Conservation (phyloP, 2,888 invertebrate species). For the Bembecia ichneumoniformis region DNA sequence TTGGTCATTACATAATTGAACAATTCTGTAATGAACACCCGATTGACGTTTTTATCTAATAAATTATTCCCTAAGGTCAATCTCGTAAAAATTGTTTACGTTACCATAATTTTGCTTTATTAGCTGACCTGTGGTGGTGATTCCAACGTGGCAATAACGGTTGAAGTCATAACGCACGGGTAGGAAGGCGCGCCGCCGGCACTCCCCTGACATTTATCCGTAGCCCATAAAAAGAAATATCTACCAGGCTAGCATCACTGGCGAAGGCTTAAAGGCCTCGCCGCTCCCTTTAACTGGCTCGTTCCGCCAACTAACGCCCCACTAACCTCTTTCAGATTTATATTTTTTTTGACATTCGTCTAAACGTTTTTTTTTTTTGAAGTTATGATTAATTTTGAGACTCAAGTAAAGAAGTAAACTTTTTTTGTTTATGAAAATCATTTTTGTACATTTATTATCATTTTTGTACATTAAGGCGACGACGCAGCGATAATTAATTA, state of each 20-base stretch:
- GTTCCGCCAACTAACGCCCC: conserved; percentile 36
- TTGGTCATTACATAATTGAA: too few relatives aligned
- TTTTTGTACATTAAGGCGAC: too few relatives aligned
- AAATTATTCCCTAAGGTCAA: neutral
- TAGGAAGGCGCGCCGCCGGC: conserved; percentile 38
- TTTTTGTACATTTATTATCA: too few relatives aligned
- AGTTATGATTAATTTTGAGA: too few relatives aligned
- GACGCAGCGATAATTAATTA: too few relatives aligned
- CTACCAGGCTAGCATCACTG: conserved; percentile 56
- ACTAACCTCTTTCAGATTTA: conserved; percentile 47
- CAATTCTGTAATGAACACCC: too few relatives aligned
- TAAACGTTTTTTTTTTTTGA: too few relatives aligned
- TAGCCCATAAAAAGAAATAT: conserved; percentile 69
- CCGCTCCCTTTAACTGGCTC: conserved; percentile 43
- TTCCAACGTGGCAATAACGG: conserved; percentile 23
- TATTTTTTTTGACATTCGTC: neutral
- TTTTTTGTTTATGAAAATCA: too few relatives aligned
- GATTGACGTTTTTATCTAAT: too few relatives aligned
- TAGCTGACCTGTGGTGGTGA: neutral
- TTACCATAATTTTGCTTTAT: neutral
- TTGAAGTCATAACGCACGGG: conserved; percentile 34
- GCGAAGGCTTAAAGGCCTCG: conserved; percentile 59
- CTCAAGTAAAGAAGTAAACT: too few relatives aligned
- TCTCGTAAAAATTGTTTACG: neutral
- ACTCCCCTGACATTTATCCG: conserved; percentile 68